Evolutionary conservation across 2,113 vertebrate genomes (phyloP).

Genomic region (Rallus limicola): DNA sequence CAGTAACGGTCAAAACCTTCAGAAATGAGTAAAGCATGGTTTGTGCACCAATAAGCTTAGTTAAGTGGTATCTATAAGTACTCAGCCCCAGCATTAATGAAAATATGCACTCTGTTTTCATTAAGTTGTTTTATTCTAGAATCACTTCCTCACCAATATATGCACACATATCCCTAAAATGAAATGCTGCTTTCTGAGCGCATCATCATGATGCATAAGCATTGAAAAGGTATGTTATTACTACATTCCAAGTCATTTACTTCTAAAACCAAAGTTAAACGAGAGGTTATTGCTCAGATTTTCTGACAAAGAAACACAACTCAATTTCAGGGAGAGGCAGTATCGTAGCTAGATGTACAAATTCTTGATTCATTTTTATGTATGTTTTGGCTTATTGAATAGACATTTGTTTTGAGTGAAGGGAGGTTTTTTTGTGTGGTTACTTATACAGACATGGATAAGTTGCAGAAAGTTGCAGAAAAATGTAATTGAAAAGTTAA

Average conservation of each 20-base stretch:
- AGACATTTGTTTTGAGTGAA: neutral
- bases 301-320: neutral
- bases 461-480: neutral
- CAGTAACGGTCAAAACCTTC: neutral
- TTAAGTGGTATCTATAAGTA: neutral
- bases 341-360: neutral
- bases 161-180: neutral
- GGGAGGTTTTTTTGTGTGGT: neutral
- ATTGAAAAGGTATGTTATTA: slow-evolving; percentile 14
- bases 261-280: neutral
- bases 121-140: neutral
- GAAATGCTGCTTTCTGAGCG: neutral
- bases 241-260: neutral
- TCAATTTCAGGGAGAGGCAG: neutral
- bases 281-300: neutral
- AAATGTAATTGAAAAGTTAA: neutral
- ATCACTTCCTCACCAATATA: neutral
- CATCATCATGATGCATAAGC: neutral
- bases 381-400: neutral
- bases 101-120: neutral
- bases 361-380: neutral
- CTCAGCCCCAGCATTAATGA: neutral
- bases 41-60: neutral
- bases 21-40: slow-evolving; percentile 1
- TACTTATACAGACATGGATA: neutral